phyloP scores from a whole-genome alignment of 1,140 invertebrate species.

The Monomorium pharaonis region DNA sequence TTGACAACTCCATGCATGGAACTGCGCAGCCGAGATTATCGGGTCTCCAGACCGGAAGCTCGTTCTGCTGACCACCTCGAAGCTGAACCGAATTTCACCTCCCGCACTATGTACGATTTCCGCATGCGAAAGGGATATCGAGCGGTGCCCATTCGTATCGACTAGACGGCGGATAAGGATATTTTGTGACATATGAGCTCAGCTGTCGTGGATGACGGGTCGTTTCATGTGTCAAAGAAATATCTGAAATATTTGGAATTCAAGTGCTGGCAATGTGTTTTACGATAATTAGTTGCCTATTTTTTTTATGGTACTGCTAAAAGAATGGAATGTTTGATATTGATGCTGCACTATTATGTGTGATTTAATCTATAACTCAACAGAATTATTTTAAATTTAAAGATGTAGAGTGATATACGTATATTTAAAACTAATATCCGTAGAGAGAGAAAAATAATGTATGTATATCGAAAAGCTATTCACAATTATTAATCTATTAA shows the following conservation, averaged over 20 bases:
- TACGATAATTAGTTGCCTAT: not conserved
- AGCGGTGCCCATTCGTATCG: constrained; percentile 43
- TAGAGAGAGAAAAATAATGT: not conserved
- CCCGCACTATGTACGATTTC: constrained; percentile 69
- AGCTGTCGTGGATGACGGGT: constrained; percentile 41
- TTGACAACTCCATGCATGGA: constrained; percentile 74
- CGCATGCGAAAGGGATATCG: constrained; percentile 73
- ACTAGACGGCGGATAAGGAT: constrained; percentile 64
- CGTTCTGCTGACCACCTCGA: constrained; percentile 74
- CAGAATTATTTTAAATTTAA: not conserved
- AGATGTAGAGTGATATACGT: not conserved
- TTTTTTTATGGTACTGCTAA: not conserved
- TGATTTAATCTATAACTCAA: not conserved
- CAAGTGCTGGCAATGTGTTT: not conserved
- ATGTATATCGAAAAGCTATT: not conserved
- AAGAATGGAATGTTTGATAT: not conserved
- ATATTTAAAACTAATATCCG: not conserved
- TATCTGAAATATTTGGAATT: constrained; percentile 36
- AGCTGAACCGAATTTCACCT: constrained; percentile 70
- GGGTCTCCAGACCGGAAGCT: constrained; percentile 73
- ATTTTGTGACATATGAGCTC: constrained; percentile 58
- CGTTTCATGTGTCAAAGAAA: not conserved
- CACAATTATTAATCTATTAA: not conserved
- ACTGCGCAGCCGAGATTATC: constrained; percentile 72
- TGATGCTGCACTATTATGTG: not conserved